These are phyloP conservation scores for Arizona elegans DNA, from an alignment of 2,113 vertebrate species.

Conservation along the genomic window DNA sequence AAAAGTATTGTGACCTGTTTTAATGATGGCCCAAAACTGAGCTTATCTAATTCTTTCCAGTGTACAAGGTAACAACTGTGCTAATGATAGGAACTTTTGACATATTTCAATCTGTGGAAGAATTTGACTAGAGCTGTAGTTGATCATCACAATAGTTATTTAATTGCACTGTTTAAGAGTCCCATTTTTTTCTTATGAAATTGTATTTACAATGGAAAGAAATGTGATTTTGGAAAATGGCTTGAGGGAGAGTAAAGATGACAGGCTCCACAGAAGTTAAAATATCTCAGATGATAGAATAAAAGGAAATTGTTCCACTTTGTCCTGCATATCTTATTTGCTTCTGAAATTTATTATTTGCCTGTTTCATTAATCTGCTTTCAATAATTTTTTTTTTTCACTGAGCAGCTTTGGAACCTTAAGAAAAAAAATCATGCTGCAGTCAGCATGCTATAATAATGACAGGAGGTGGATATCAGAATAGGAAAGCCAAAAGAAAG, in stretches of 20 bases:
- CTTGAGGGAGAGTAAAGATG: constrained; percentile 8
- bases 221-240: constrained; percentile 15
- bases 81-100: neutral
- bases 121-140: neutral
- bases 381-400: neutral
- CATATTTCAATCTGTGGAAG: neutral
- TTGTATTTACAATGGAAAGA: constrained; percentile 16
- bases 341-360: neutral
- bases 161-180: neutral
- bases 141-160: neutral
- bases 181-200: neutral
- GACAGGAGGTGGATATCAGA: neutral
- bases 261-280: accelerated
- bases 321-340: neutral
- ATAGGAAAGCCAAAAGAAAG: neutral
- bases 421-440: no score
- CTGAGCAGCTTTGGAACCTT: neutral
- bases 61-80: neutral
- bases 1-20: neutral
- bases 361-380: neutral
- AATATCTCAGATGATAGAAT: neutral
- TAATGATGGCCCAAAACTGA: neutral
- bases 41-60: neutral
- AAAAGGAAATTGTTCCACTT: constrained; percentile 13
- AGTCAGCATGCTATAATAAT: neutral